Evolutionary conservation across 2,797 vertebrate genomes (phyloP), one percentile per base, ranked within the genome.

Genomic region (Columba guinea): DNA sequence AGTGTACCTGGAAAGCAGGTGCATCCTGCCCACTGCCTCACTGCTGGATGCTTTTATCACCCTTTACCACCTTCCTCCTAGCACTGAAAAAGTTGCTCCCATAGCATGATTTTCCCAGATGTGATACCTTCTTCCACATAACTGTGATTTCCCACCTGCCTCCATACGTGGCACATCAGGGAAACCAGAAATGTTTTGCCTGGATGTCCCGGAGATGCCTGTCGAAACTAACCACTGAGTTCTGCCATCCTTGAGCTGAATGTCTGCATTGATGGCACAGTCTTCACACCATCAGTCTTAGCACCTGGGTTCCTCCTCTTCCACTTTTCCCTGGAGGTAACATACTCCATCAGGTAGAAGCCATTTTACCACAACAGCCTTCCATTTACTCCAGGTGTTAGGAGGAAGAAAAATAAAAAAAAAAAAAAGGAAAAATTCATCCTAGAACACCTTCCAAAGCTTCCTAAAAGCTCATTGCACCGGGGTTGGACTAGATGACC

Each of bases 101-200:
- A 26, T 10, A 18, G 58, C 23, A 34, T 2, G 5, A 46, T 78
- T 73, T 65, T 44, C 19, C 11, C 24, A 39, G 20, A n/a, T 35
- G 11, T 4, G 32, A 34, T 2, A 37, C 5, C 21, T 70, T 21
- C 37, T 75, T 75, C 58, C 58, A 62, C 10, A 3, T 26, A 60
- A 20, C 18, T 23, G 8, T 5, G 27, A 9, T 73, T 68, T 63
- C 16, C 35, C 15, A 6, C 23, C 34, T 71, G 27, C 20, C 32
- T 70, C 44, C 27, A 49, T 8, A 5, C 0, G 0, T 1, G 0
- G 21, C n/a, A 27, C 1, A 1, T 10, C 13, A 37, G n/a, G 24
- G 20, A 53, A 79, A 49, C 5, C 26, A 26, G 27, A 28, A 19
- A 35, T 32, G 24, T 34, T 16, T 53, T 68, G 24, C 28, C 37